Evolutionary conservation across 2,888 invertebrate genomes (phyloP), one percentile per base, ranked within the genome.

Genomic region (Ellobium chinense): DNA sequence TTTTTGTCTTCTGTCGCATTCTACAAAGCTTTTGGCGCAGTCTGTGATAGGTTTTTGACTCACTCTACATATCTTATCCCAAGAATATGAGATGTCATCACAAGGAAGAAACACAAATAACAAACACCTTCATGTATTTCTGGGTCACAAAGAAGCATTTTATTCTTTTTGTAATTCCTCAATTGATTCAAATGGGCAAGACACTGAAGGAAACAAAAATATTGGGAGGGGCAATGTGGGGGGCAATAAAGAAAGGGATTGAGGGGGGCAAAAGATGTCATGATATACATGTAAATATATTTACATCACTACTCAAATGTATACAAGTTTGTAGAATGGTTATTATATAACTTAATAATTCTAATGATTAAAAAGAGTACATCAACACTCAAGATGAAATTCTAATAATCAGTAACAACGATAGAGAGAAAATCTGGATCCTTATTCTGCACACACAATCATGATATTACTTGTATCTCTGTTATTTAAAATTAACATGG

Each of bases 101-200:
- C n/a, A n/a, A n/a, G n/a, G n/a, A n/a, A n/a, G n/a, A n/a, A n/a
- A n/a, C n/a, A n/a, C n/a, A n/a, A n/a, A n/a, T n/a, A n/a, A n/a
- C n/a, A n/a, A n/a, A n/a, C n/a, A n/a, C n/a, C n/a, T n/a, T n/a
- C n/a, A n/a, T n/a, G n/a, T n/a, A n/a, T 58, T n/a, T 58, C 58
- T 58, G 58, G 24, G 4, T 58, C 58, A 58, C 58, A 58, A 58
- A n/a, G n/a, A 58, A 58, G 58, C 58, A 58, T 58, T 58, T 58
- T 58, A 58, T 58, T n/a, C n/a, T n/a, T n/a, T 58, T 58, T 58
- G 58, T 24, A 58, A 58, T 58, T 58, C 58, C 7, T 58, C 24
- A n/a, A n/a, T 58, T 58, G 14, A 58, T 14, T 58, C 14, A n/a
- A 58, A n/a, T 58, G 58, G 58, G 58, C 14, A 58, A 58, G 14